Evolutionary conservation across 2,113 vertebrate species (phyloP).

Genomic region (Taurulus bubalis): DNA sequence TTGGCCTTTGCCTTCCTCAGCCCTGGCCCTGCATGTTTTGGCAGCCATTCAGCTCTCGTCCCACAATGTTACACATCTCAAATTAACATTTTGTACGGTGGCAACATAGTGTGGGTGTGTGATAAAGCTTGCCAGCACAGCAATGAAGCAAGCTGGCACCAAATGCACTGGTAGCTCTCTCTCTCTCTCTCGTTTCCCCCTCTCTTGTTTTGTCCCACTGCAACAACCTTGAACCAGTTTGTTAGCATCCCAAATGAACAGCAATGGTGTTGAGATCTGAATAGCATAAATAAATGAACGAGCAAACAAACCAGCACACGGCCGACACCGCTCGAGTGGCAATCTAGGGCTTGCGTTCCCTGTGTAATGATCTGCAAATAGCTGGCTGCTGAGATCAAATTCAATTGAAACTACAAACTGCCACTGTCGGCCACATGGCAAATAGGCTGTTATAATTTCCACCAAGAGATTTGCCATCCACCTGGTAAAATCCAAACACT

Average conservation of each 20-base stretch:
- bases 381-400: conserved; percentile 79
- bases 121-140: conserved; percentile 62
- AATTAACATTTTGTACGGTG: conserved; percentile 75
- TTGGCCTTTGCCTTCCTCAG: conserved; percentile 46
- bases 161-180: conserved; percentile 31
- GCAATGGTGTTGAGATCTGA: conserved; percentile 71
- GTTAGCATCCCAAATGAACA: conserved; percentile 77
- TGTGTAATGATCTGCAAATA: conserved; percentile 82
- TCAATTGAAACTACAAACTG: conserved; percentile 70
- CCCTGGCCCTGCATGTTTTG: conserved; percentile 58
- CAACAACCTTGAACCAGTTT: conserved; percentile 78
- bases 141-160: conserved; percentile 71
- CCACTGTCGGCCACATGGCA: conserved; percentile 68
- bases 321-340: conserved; percentile 61
- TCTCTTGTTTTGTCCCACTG: conserved; percentile 37
- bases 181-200: conserved; percentile 3
- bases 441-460: conserved; percentile 65
- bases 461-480: conserved; percentile 61
- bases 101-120: conserved; percentile 54
- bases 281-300: conserved; percentile 80
- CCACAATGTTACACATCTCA: conserved; percentile 63
- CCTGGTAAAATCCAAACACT: conserved; percentile 62
- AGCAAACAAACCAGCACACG: conserved; percentile 77
- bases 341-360: conserved; percentile 68
- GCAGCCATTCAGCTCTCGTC: conserved; percentile 60